phyloP scores from a whole-genome alignment of 2,888 invertebrate genomes.

The Ochlodes sylvanus region DNA sequence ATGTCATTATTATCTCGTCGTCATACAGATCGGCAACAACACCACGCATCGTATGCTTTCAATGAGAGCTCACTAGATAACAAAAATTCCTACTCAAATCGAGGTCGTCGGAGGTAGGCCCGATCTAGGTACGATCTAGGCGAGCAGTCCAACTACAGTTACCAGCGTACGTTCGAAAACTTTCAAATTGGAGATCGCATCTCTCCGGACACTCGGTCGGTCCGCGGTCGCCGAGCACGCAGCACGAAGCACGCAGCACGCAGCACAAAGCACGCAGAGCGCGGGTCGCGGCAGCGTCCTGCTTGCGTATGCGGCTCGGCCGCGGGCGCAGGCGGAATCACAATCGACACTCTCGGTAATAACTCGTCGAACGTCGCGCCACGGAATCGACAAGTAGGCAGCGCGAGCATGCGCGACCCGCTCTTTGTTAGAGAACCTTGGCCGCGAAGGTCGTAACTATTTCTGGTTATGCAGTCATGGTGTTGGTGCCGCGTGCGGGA shows the following conservation, averaged over 20 bases:
- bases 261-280: slow-evolving; percentile 45
- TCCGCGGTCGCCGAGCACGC: slow-evolving; percentile 17
- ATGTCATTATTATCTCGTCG: no score
- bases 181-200: slow-evolving; percentile 35
- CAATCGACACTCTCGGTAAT: slow-evolving; percentile 64
- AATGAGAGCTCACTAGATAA: neutral
- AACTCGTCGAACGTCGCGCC: slow-evolving; percentile 59
- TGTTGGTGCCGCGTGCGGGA: neutral
- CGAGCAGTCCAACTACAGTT: slow-evolving; percentile 38
- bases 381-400: slow-evolving; percentile 59
- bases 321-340: slow-evolving; percentile 59
- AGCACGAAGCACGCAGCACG: slow-evolving; percentile 43
- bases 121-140: neutral
- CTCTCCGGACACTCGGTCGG: slow-evolving; percentile 16
- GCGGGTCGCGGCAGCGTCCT: slow-evolving; percentile 37
- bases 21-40: neutral
- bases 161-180: slow-evolving; percentile 32
- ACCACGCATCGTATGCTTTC: neutral
- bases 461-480: slow-evolving; percentile 32
- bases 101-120: neutral
- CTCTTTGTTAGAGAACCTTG: slow-evolving; percentile 42
- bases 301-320: slow-evolving; percentile 51
- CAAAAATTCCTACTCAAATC: neutral
- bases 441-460: slow-evolving; percentile 37
- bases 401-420: slow-evolving; percentile 36